Evolutionary conservation across 2,888 invertebrate genomes (phyloP).

Genomic region (Phania funesta): DNA sequence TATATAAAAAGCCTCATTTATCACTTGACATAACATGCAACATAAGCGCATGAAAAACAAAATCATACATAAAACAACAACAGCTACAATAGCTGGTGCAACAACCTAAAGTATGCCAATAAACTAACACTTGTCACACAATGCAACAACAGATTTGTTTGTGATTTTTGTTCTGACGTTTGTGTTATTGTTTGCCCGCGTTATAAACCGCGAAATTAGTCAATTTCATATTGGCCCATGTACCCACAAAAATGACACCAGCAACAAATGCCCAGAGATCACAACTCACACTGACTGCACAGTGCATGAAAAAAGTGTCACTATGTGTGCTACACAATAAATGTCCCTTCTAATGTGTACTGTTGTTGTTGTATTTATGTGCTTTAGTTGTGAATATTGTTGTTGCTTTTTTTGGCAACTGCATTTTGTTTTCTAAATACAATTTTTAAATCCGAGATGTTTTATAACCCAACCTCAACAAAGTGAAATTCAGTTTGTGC

Average conservation of each 20-base stretch:
- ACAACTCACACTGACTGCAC: conserved; percentile 23
- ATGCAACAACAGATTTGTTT: conserved; percentile 30
- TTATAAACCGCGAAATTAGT: conserved; percentile 66
- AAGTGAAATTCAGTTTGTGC: not conserved
- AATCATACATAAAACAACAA: conserved; percentile 4
- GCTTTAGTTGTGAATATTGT: conserved; percentile 26
- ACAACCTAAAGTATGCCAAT: conserved; percentile 61
- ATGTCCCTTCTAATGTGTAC: conserved; percentile 33
- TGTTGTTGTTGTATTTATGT: conserved; percentile 28
- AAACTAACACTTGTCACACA: conserved; percentile 57
- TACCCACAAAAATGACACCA: conserved; percentile 55
- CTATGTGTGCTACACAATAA: conserved; percentile 44
- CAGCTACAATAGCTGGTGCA: conserved; percentile 46
- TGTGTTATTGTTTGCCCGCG: conserved; percentile 17
- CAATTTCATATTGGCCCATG: conserved; percentile 63
- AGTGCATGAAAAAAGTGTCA: conserved; percentile 25
- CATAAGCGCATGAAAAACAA: conserved; percentile 45
- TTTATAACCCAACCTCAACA: conserved; percentile 35
- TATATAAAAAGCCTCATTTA: conserved; percentile 63
- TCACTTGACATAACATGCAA: conserved; percentile 62
- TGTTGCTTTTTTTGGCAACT: conserved; percentile 53
- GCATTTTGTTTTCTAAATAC: conserved; percentile 57
- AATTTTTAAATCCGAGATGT: conserved; percentile 54
- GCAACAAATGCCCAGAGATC: conserved; percentile 35
- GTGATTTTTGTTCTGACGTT: conserved; percentile 10